These are phyloP conservation scores for Clanis bilineata DNA, from an alignment of 2,888 invertebrate genomes.

Conservation along the genomic window DNA sequence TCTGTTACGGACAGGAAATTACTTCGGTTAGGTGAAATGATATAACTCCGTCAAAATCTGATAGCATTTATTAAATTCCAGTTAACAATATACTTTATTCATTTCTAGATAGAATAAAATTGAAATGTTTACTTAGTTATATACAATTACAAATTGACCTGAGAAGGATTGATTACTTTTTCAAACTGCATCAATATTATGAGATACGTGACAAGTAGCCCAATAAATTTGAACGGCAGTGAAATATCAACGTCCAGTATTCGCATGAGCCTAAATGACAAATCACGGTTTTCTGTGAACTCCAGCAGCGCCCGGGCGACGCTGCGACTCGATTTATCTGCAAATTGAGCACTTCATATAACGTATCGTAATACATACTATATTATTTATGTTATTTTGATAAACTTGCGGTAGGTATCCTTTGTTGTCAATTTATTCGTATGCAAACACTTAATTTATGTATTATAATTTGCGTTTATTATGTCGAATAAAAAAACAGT, in stretches of 20 bases:
- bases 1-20: slow-evolving; percentile 8
- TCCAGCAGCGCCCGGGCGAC: slow-evolving; percentile 58
- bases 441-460: too few species aligned
- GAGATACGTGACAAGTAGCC: slow-evolving; percentile 60
- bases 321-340: slow-evolving; percentile 63
- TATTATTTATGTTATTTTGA: background rate
- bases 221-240: slow-evolving; percentile 63
- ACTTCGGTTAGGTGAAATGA: slow-evolving; percentile 1
- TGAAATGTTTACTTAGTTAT: background rate
- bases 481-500: too few species aligned
- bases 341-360: slow-evolving; percentile 25
- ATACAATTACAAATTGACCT: background rate
- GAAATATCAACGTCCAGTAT: slow-evolving; percentile 65
- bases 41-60: slow-evolving; percentile 5
- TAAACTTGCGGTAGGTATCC: too few species aligned
- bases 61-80: background rate
- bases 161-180: slow-evolving; percentile 53
- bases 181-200: slow-evolving; percentile 66
- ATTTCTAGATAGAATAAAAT: background rate
- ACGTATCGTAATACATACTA: background rate
- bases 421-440: too few species aligned
- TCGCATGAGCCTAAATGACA: slow-evolving; percentile 63
- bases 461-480: too few species aligned
- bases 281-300: slow-evolving; percentile 57
- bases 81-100: background rate